These are phyloP conservation scores for Vireo griseus DNA, from an alignment of 2,797 vertebrate species.

Conservation along the genomic window DNA sequence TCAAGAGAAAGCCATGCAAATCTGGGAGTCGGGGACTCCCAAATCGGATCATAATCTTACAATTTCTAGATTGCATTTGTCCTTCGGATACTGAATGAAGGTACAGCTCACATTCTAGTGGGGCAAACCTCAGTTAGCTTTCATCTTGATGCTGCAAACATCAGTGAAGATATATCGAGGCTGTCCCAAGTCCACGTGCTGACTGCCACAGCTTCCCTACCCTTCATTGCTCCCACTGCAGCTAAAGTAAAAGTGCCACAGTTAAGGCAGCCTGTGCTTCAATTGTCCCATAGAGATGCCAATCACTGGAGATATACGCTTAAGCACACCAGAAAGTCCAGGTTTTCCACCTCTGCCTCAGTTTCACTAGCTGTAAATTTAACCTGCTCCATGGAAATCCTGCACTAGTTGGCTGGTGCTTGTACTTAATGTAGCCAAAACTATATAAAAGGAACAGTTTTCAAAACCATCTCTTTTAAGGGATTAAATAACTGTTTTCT, in stretches of 20 bases:
- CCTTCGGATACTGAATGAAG: neutral
- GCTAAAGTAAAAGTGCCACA: neutral
- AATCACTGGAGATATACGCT: neutral
- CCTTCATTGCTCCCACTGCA: neutral
- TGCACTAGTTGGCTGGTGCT: rapidly evolving
- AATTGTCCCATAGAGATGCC: neutral
- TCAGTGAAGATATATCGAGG: neutral
- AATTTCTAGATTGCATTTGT: neutral
- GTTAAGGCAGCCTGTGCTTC: neutral
- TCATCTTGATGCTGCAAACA: neutral
- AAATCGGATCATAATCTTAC: neutral
- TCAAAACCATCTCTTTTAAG: neutral
- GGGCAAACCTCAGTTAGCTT: neutral
- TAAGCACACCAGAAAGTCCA: neutral
- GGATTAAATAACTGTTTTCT: neutral
- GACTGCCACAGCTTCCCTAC: neutral
- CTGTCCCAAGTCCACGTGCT: neutral
- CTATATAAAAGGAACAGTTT: neutral
- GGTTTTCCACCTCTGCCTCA: neutral
- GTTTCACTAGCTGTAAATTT: neutral
- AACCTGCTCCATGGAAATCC: neutral
- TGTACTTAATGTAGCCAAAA: neutral
- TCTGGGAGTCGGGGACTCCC: slow-evolving; percentile 11
- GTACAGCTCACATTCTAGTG: neutral
- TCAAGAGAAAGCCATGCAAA: slow-evolving; percentile 39